Evolutionary conservation across 2,888 invertebrate species (phyloP).

Genomic region (Psylliodes chrysocephalus): DNA sequence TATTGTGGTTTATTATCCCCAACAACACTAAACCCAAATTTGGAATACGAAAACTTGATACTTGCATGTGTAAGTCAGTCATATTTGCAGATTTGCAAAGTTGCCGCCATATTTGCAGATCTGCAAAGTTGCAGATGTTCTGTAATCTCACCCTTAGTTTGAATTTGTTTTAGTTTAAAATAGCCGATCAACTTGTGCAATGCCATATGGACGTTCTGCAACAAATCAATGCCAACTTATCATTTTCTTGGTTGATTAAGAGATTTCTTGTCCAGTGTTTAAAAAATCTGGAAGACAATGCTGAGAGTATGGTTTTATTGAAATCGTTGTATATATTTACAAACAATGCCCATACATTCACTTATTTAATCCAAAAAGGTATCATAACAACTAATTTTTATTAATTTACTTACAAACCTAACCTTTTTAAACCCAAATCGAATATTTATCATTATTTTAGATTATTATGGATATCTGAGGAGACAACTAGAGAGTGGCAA

Average conservation of each 20-base stretch:
- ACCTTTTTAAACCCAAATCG: neutral
- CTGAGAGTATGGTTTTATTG: constrained; percentile 74
- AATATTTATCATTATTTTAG: constrained; percentile 57
- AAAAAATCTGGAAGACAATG: constrained; percentile 49
- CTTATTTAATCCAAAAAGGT: constrained; percentile 71
- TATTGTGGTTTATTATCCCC: too few relatives aligned
- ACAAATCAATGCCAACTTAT: constrained; percentile 53
- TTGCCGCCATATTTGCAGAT: too few relatives aligned
- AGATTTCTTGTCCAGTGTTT: constrained; percentile 59
- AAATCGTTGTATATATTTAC: constrained; percentile 84
- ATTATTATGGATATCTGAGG: constrained; percentile 80
- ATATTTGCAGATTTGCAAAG: too few relatives aligned
- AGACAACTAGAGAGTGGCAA: constrained; percentile 70
- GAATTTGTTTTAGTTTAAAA: constrained; percentile 60
- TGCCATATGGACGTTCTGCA: constrained; percentile 52
- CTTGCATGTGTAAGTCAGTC: too few relatives aligned
- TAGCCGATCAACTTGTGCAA: constrained; percentile 62
- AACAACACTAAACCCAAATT: too few relatives aligned
- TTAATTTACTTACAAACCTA: too few relatives aligned
- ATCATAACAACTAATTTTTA: constrained; percentile 30
- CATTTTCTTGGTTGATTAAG: constrained; percentile 65
- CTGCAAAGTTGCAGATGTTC: too few relatives aligned
- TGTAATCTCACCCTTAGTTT: too few relatives aligned
- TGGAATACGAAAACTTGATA: too few relatives aligned
- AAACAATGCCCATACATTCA: constrained; percentile 64